Evolutionary conservation across 2,113 vertebrate genomes (phyloP), one percentile per base, ranked within the genome.

Genomic region (Urocolius indicus): DNA sequence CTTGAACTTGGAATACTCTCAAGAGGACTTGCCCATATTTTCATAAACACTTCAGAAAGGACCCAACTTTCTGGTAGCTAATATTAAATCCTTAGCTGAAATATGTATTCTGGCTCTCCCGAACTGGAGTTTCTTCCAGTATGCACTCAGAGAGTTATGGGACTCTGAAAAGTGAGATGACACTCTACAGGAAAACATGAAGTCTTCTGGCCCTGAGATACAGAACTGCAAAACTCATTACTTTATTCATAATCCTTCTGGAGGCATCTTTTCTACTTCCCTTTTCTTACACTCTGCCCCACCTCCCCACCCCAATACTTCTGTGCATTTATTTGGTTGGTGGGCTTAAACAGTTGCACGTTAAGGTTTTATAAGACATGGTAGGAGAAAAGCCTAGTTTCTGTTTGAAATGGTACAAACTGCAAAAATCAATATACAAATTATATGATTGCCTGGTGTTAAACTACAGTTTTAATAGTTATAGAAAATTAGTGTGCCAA

Each of bases 1-100:
- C 63, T 95, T 91, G 95, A 89, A 87, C 83, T 89, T 62, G 88
- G 93, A 69, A 81, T 67, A 79, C 52, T 88, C 82, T 77, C 27
- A 62, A 79, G 87, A 82, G 57, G 78, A 81, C 89, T 57, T 84
- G 94, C 55, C 94, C 45, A 11, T 83, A 82, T 87, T 94, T 85
- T 89, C 81, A 38, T 59, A 43, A 34, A 24, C 22, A 57, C 43
- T 90, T n/a, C 63, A 88, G 86, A 76, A 57, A 79, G 34, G 65
- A 46, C 82, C 91, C 29, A 81, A 52, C 48, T 79, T 82, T 83
- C 63, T 81, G 16, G 1, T 48, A 71, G 71, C 68, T 68, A 3
- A 61, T 84, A 73, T 55, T 86, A 72, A 93, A 88, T 46, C 49
- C 6, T 32, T 6, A n/a, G 81, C 63, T 84, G 78, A 85, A 83